A percentile compares a stretch with the other conserved stretches of the same genome.
These are phyloP conservation scores for Lacerta viridis DNA, from an alignment of 2,797 vertebrate species.

Conservation along the genomic window DNA sequence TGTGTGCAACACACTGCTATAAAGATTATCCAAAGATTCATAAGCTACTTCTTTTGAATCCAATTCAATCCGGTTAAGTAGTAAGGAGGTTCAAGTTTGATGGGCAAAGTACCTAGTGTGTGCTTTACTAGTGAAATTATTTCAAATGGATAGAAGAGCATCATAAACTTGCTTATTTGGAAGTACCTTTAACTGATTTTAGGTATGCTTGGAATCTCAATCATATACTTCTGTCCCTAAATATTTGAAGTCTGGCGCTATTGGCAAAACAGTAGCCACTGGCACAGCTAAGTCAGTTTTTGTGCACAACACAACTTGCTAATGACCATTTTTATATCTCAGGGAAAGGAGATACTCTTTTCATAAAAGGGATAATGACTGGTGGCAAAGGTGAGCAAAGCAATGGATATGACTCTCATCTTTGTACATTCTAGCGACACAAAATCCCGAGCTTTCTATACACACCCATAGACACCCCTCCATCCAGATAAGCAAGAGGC, in stretches of 20 bases:
- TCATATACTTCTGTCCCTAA: neutral
- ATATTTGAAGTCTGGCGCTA: neutral
- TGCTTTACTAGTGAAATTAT: neutral
- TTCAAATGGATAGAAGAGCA: neutral
- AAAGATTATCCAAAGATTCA: neutral
- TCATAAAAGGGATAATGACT: neutral
- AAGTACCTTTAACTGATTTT: slow-evolving; percentile 9
- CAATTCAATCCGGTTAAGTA: neutral
- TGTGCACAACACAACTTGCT: neutral
- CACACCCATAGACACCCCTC: too few relatives aligned
- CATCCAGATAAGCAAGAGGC: too few relatives aligned
- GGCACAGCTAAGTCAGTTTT: neutral
- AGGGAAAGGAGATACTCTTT: neutral
- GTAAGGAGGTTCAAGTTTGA: neutral
- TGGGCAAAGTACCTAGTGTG: neutral
- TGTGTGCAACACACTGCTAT: neutral
- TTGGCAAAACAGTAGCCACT: neutral
- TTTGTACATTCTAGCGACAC: too few relatives aligned
- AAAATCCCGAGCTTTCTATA: too few relatives aligned
- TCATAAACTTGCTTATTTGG: neutral
- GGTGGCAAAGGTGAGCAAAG: too few relatives aligned
- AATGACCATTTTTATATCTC: neutral
- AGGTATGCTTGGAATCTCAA: neutral
- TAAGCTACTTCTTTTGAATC: neutral
- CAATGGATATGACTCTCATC: too few relatives aligned